Conservation (phyloP, 2,888 invertebrate species). For the Polylopha cassiicola region DNA sequence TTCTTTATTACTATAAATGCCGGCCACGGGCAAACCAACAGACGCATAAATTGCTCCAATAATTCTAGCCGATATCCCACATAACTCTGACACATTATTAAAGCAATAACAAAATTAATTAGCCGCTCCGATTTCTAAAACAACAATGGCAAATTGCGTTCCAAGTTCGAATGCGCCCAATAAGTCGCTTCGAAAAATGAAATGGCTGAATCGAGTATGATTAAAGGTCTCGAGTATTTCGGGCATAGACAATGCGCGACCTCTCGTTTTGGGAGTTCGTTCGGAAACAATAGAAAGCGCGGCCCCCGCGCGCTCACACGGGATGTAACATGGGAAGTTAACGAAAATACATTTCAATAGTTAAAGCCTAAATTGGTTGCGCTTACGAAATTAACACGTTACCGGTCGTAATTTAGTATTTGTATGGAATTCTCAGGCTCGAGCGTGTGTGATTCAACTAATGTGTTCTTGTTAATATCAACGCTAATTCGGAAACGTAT, state of each 20-base stretch:
- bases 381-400: slow-evolving; percentile 70
- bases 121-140: slow-evolving; percentile 30
- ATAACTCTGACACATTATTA: slow-evolving; percentile 20
- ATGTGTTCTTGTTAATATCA: slow-evolving; percentile 52
- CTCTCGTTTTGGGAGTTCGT: slow-evolving; percentile 33
- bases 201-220: slow-evolving; percentile 43
- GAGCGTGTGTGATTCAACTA: slow-evolving; percentile 62
- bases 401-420: slow-evolving; percentile 56
- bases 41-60: too few relatives aligned
- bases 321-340: slow-evolving; percentile 59
- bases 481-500: slow-evolving; percentile 53
- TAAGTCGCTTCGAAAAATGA: slow-evolving; percentile 44
- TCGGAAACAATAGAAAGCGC: slow-evolving; percentile 60
- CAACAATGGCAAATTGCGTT: slow-evolving; percentile 51
- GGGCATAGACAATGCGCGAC: slow-evolving; percentile 37
- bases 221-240: slow-evolving; percentile 53
- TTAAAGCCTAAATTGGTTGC: slow-evolving; percentile 64
- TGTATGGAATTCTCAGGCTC: slow-evolving; percentile 59
- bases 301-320: slow-evolving; percentile 53
- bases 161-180: slow-evolving; percentile 43
- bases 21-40: slow-evolving; percentile 11
- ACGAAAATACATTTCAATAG: slow-evolving; percentile 75
- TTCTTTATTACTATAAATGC: slow-evolving; percentile 15
- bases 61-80: too few relatives aligned
- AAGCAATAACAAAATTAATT: slow-evolving; percentile 22